Percentiles rank a stretch among this genome's conserved stretches.
Conservation (phyloP, 35 echinoderm and acorn worm genomes). For the Anneissia japonica region DNA sequence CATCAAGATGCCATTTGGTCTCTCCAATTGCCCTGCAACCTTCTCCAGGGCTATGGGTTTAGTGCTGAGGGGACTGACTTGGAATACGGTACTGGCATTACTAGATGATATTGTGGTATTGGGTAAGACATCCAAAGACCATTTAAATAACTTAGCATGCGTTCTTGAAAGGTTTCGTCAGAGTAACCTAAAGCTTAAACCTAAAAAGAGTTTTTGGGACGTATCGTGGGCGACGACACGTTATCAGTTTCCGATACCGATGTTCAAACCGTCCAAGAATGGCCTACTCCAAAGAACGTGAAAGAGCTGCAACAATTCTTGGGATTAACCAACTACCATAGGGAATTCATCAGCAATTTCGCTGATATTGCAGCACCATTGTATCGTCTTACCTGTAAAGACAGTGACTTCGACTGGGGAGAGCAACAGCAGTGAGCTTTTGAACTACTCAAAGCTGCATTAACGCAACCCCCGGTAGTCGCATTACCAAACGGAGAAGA, state of each 20-base stretch:
- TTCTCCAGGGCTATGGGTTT: constrained; percentile 15
- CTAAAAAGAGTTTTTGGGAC: constrained; percentile 37
- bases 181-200: constrained; percentile 33
- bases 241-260: background rate
- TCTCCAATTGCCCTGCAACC: constrained; percentile 43
- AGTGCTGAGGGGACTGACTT: background rate
- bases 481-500: background rate
- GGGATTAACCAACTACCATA: constrained; percentile 42
- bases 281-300: background rate
- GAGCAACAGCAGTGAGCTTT: constrained; percentile 48
- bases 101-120: constrained; percentile 43
- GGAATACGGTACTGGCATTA: background rate
- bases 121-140: background rate
- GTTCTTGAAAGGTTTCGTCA: constrained; percentile 4
- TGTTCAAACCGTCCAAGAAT: background rate
- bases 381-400: constrained; percentile 4
- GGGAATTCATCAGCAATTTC: constrained; percentile 19
- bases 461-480: constrained; percentile 9
- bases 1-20: constrained; percentile 45
- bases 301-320: constrained; percentile 42
- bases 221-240: background rate
- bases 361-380: constrained; percentile 22
- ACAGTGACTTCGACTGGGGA: background rate
- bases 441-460: background rate
- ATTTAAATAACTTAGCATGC: constrained; percentile 13